Percentiles rank a stretch among this genome's conserved stretches.
Conservation (phyloP, 2,888 invertebrate genomes). For the Heterodera filipjevi region DNA sequence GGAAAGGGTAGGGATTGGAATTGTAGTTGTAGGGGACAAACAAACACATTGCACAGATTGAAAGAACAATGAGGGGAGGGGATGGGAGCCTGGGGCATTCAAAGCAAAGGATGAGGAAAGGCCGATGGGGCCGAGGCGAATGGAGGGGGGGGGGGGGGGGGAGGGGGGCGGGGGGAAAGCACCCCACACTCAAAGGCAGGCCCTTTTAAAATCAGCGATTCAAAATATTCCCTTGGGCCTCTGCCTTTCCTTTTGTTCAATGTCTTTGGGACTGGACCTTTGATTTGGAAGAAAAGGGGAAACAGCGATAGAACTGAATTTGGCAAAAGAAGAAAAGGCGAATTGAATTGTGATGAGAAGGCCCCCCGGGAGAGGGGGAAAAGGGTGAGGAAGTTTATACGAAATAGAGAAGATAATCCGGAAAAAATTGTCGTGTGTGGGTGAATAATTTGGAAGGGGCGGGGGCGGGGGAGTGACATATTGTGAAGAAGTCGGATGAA, state of each 20-base stretch:
- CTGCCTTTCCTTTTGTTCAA: neutral
- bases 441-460: neutral
- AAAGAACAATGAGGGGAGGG: neutral
- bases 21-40: conserved; percentile 9
- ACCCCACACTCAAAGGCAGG: neutral
- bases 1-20: neutral
- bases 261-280: neutral
- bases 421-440: neutral
- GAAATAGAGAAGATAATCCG: neutral
- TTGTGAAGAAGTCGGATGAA: neutral
- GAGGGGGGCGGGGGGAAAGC: neutral
- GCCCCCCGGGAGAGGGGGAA: neutral
- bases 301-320: neutral
- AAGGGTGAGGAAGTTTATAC: neutral
- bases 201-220: neutral
- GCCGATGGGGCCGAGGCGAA: neutral
- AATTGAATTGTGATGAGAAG: neutral
- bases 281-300: neutral
- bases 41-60: neutral
- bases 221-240: neutral
- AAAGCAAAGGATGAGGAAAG: conserved; percentile 4
- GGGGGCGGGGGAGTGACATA: no score
- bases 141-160: neutral
- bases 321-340: neutral
- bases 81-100: conserved; percentile 8